Evolutionary conservation across 2,888 invertebrate genomes (phyloP).

Genomic region (Philopedon plagiatum): DNA sequence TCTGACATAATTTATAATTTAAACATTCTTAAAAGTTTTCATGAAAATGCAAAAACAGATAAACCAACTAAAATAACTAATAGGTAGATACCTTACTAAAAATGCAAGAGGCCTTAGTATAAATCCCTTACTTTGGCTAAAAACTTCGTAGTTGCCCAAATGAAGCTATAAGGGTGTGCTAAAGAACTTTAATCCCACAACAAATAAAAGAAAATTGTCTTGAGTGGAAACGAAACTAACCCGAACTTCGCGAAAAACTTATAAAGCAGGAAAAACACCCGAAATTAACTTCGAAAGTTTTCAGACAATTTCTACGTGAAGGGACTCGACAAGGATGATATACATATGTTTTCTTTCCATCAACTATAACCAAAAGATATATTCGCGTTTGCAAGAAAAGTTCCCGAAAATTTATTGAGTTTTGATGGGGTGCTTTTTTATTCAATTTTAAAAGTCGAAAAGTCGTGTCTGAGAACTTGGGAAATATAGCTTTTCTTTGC

Average conservation of each 20-base stretch:
- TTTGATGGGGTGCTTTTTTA: constrained; percentile 18
- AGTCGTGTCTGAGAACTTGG: background rate
- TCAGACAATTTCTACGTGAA: constrained; percentile 42
- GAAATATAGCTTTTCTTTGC: no score
- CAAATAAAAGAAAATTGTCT: constrained; percentile 40
- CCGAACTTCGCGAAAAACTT: constrained; percentile 37
- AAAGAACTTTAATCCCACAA: constrained; percentile 34
- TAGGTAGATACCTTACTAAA: no score
- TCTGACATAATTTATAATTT: no score
- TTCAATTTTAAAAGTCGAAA: constrained; percentile 9
- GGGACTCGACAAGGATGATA: constrained; percentile 35
- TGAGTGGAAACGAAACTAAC: constrained; percentile 25
- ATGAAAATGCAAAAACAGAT: no score
- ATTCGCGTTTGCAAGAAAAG: constrained; percentile 13
- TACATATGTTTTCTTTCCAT: constrained; percentile 31
- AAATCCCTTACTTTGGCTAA: constrained; percentile 5
- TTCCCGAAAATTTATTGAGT: constrained; percentile 35
- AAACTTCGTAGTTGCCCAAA: constrained; percentile 24
- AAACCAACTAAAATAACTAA: no score
- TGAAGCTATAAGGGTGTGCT: constrained; percentile 28
- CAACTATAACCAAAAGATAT: constrained; percentile 12
- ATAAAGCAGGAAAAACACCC: constrained; percentile 38
- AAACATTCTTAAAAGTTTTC: no score
- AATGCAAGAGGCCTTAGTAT: constrained; percentile 21
- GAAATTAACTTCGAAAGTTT: constrained; percentile 45